Evolutionary conservation across 2,113 vertebrate species (phyloP).

Genomic region (Cyanoderma ruficeps): DNA sequence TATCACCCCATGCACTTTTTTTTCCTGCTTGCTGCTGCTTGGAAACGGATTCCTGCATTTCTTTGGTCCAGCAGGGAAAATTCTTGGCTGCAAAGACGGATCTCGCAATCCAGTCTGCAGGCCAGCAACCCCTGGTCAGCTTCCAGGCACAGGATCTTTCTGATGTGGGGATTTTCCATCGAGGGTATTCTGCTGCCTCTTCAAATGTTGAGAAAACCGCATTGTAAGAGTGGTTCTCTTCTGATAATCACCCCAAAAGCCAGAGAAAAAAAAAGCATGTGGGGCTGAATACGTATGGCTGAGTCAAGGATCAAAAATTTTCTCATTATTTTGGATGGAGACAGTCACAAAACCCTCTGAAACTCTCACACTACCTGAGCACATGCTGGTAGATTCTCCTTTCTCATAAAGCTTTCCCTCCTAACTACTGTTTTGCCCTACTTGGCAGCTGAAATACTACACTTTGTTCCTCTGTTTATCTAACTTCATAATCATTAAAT

Average conservation of each 20-base stretch:
- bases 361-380: not conserved
- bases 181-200: not conserved
- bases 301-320: not conserved
- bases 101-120: not conserved
- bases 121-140: not conserved
- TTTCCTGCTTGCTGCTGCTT: not conserved
- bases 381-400: not conserved
- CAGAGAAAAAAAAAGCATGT: not conserved
- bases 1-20: not conserved
- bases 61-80: not conserved
- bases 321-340: not conserved
- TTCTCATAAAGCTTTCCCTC: not conserved
- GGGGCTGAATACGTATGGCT: not conserved
- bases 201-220: not conserved
- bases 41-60: not conserved
- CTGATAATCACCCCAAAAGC: not conserved
- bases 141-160: not conserved
- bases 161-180: not conserved
- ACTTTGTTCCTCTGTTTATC: not conserved
- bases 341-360: not conserved
- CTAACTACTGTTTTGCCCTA: not conserved
- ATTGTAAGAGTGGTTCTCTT: not conserved
- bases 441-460: not conserved
- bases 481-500: not conserved
- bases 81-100: slow-evolving; percentile 29